Evolutionary conservation across 2,797 vertebrate genomes (phyloP).

Genomic region (Clamator glandarius): DNA sequence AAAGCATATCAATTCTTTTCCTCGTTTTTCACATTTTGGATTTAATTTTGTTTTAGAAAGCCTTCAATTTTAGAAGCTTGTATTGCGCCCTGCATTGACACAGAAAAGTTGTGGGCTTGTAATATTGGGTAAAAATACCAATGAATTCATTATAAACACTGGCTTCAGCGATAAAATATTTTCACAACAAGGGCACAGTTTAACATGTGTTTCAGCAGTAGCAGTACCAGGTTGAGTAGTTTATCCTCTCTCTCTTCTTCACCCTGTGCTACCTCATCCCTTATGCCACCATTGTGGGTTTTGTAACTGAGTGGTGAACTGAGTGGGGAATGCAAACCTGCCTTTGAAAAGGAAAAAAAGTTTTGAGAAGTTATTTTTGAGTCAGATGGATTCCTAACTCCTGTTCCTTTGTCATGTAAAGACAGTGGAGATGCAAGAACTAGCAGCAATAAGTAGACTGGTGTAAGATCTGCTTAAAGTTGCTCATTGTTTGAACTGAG

Average conservation of each 20-base stretch:
- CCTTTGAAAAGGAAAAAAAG: not conserved
- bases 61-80: not conserved
- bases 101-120: not conserved
- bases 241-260: not conserved
- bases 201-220: accelerated
- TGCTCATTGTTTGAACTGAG: not conserved
- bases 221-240: not conserved
- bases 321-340: not conserved
- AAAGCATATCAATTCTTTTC: not conserved
- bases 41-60: not conserved
- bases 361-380: not conserved
- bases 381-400: not conserved
- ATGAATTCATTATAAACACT: not conserved
- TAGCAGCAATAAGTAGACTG: not conserved
- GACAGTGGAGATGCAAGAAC: accelerated
- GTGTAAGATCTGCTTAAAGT: not conserved
- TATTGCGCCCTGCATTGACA: not conserved
- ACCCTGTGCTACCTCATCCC: accelerated
- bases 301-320: not conserved
- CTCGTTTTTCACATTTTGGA: not conserved
- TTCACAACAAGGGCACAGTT: not conserved
- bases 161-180: not conserved
- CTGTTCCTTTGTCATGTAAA: not conserved
- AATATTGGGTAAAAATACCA: not conserved
- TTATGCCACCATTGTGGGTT: not conserved